A percentile compares a stretch with the other conserved stretches of the same genome.
Conservation (phyloP, 1,140 invertebrate genomes). For the Andrena cerasifolii region DNA sequence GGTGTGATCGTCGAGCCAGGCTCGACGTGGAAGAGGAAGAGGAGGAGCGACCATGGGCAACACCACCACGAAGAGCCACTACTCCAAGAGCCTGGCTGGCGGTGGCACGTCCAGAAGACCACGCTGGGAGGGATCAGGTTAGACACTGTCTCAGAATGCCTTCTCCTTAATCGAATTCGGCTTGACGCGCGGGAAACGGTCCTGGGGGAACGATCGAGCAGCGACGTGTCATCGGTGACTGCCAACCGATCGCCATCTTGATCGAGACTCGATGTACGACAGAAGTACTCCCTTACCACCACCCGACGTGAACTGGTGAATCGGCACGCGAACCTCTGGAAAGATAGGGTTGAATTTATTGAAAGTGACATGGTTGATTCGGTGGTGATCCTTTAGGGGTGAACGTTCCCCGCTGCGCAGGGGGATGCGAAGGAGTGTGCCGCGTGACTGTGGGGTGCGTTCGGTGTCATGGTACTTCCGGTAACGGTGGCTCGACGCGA, state of each 20-base stretch:
- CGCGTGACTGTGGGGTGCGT: not conserved
- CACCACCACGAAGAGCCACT: conserved; percentile 73
- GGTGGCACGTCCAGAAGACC: conserved; percentile 68
- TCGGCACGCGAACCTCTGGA: not conserved
- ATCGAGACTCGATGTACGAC: not conserved
- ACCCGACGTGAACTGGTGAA: not conserved
- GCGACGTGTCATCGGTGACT: conserved; percentile 7
- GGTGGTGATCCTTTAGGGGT: not conserved
- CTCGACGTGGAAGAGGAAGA: conserved; percentile 49
- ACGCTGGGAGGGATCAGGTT: conserved; percentile 78
- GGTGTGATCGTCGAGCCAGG: conserved; percentile 45
- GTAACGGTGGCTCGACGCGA: conserved; percentile 14
- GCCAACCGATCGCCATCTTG: conserved; percentile 23
- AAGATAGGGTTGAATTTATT: not conserved
- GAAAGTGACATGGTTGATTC: not conserved
- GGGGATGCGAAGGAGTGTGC: not conserved
- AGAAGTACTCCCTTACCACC: too few relatives aligned
- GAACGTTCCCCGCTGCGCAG: not conserved
- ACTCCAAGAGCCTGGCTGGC: conserved; percentile 60
- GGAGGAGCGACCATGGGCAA: conserved; percentile 75
- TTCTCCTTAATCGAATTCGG: too few relatives aligned
- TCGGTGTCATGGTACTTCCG: conserved; percentile 26
- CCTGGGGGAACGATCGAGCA: not conserved
- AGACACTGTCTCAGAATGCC: conserved; percentile 47
- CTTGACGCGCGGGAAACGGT: not conserved